Base-by-base conservation (phyloP, 2,797 vertebrate genomes). In the Sphenodon punctatus region DNA sequence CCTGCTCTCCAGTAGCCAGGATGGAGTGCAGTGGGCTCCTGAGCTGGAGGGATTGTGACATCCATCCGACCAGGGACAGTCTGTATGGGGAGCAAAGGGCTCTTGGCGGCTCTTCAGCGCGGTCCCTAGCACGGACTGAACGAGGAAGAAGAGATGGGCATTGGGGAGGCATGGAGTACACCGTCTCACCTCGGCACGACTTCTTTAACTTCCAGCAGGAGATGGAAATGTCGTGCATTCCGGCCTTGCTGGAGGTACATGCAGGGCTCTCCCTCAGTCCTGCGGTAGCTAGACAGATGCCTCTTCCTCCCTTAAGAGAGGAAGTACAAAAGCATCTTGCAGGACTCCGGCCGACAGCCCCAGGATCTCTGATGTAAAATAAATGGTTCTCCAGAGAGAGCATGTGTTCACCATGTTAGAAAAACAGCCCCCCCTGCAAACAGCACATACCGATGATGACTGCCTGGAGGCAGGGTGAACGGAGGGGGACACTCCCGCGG, bases 351-450 rank as follows among this genome's bases (percentile, higher is more conserved):
- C 90, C 68, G 82, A 90, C 91, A 94, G 76, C 96, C 71, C 89
- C 94, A 93, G 96, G 97, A 94, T 95, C 93, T 94, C 94, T 89
- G 94, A 95, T 96, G 96, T 97, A 97, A 97, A 98, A 98, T 97
- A 97, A 98, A 95, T 96, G 94, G 95, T 95, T 92, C 93, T 95
- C 93, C 90, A 95, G 94, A 96, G 95, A 95, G 93, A 95, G 96
- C 98, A 99, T 98, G 96, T 99, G 98, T 97, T 98, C 96, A 94
- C 97, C 97, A 98, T 97, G 97, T 98, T 98, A 97, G 81, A 97
- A 98, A 96, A 99, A 98, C 97, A 99, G 71, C 53, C 88, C 87
- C 90, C 92, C 90, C 84, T n/a, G 89, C 92, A 89, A 93, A 80
- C 89, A 82, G 80, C 93, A 91, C 90, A 92, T 89, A 91, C 92